A percentile compares a stretch with the other conserved stretches of the same genome.
phyloP scores from a whole-genome alignment of 92 coral and sea anemone species.

The Porites cylindrica region DNA sequence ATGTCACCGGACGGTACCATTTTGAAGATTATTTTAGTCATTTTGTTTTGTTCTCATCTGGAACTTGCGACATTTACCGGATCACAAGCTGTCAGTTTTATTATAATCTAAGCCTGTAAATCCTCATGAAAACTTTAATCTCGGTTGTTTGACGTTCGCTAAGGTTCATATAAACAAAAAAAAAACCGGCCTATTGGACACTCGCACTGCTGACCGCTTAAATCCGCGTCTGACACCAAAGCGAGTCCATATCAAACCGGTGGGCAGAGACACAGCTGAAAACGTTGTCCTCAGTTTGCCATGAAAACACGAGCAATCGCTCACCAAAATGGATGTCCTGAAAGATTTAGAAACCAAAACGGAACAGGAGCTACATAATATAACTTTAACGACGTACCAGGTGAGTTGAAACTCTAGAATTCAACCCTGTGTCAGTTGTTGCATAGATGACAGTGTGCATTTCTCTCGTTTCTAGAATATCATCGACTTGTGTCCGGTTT shows the following conservation, averaged over 20 bases:
- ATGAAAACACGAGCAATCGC: not conserved
- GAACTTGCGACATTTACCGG: not conserved
- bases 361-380: conserved; percentile 72
- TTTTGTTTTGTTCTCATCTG: not conserved
- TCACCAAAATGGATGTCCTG: conserved; percentile 19
- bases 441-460: not conserved
- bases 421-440: not conserved
- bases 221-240: conserved; percentile 7
- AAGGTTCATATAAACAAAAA: conserved; percentile 18
- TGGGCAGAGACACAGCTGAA: not conserved
- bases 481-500: conserved; percentile 83
- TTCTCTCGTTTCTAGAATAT: conserved; percentile 70
- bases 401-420: conserved; percentile 43
- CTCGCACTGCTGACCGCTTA: conserved; percentile 28
- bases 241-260: conserved; percentile 12
- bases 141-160: not conserved
- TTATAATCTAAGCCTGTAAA: conserved; percentile 24
- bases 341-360: conserved; percentile 66
- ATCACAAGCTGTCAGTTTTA: not conserved
- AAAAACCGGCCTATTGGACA: not conserved
- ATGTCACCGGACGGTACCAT: too few species aligned
- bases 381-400: conserved; percentile 77
- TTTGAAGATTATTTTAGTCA: too few species aligned
- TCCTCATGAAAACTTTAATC: not conserved
- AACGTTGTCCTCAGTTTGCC: not conserved